Conservation (phyloP, 2,888 invertebrate species). For the Gnatocerus cornutus region DNA sequence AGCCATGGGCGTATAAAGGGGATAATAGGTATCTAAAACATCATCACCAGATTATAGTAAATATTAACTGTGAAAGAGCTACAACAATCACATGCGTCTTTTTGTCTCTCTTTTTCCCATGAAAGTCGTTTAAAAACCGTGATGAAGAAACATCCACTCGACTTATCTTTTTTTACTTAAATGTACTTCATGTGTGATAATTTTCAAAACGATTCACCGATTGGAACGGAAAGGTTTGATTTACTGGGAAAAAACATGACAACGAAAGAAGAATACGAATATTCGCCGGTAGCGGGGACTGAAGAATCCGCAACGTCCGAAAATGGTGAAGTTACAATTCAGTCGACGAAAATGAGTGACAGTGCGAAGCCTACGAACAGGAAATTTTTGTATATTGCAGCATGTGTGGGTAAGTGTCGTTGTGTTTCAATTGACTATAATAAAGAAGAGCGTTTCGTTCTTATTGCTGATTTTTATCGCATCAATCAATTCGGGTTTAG, state of each 20-base stretch:
- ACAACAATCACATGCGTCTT: neutral
- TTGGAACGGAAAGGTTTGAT: neutral
- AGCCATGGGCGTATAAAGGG: neutral
- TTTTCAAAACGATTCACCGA: neutral
- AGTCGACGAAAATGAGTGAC: constrained; percentile 29
- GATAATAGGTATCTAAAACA: neutral
- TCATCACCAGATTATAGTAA: constrained; percentile 2
- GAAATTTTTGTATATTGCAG: constrained; percentile 49
- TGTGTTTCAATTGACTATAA: neutral
- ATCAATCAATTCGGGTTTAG: too few species aligned
- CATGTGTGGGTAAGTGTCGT: constrained; percentile 46
- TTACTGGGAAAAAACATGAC: constrained; percentile 34
- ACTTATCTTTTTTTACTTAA: constrained; percentile 15
- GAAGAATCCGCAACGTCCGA: constrained; percentile 47
- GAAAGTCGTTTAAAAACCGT: neutral
- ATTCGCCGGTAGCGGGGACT: constrained; percentile 54
- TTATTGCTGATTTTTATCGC: too few species aligned
- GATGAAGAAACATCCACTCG: constrained; percentile 17
- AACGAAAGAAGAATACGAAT: constrained; percentile 51
- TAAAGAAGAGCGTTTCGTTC: neutral
- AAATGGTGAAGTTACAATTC: constrained; percentile 38
- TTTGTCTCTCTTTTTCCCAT: neutral
- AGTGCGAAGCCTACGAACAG: constrained; percentile 30
- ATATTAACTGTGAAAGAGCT: neutral
- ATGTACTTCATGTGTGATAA: neutral